Evolutionary conservation across 2,888 invertebrate genomes (phyloP).

Genomic region (Zonitis immaculata): DNA sequence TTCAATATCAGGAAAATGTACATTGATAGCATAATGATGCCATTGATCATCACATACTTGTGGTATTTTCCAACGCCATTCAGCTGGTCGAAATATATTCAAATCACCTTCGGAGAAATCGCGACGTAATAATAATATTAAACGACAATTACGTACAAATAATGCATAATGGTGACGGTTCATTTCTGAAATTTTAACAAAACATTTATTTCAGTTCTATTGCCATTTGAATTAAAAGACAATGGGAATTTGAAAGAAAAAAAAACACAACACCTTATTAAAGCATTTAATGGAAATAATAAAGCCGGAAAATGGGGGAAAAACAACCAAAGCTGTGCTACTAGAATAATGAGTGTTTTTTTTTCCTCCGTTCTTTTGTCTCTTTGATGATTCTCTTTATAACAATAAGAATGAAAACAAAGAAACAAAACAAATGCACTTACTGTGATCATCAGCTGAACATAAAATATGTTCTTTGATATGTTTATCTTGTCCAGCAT

Average conservation of each 20-base stretch:
- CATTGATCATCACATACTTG: constrained; percentile 97
- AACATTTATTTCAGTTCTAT: no score
- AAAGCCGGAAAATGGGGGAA: no score
- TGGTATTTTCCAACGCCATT: constrained; percentile 97
- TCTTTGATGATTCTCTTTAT: no score
- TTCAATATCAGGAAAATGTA: constrained; percentile 86
- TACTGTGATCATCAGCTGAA: constrained; percentile 95
- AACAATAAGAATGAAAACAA: not conserved
- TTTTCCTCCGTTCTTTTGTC: not conserved
- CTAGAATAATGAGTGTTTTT: no score
- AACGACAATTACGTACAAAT: constrained; percentile 94
- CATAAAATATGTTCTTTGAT: constrained; percentile 96
- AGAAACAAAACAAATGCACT: constrained; percentile 50
- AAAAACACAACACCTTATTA: no score
- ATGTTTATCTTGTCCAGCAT: constrained; percentile 77
- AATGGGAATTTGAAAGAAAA: no score
- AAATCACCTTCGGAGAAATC: constrained; percentile 91
- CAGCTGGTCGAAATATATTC: constrained; percentile 94
- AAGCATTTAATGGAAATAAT: no score
- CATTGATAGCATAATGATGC: constrained; percentile 96
- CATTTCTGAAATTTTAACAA: constrained; percentile 68
- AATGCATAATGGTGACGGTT: constrained; percentile 98
- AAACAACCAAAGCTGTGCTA: no score
- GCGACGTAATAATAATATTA: constrained; percentile 82
- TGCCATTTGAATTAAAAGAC: no score